These are phyloP conservation scores for Hormiphora californensis DNA, from an alignment of 37 sponge, comb jelly and placozoan species.

Conservation along the genomic window DNA sequence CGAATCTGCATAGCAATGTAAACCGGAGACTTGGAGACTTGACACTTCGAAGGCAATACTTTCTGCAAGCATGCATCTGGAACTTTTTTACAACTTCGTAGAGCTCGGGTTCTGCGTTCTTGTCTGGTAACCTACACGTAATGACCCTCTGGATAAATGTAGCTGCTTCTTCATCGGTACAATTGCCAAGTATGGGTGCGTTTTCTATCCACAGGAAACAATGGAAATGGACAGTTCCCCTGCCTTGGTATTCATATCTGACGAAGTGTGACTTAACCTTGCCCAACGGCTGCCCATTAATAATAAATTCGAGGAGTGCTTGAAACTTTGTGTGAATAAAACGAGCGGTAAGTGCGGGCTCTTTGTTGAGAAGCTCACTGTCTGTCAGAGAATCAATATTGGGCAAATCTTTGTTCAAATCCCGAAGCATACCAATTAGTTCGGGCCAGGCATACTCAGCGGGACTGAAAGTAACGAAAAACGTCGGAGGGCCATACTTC, in stretches of 20 bases:
- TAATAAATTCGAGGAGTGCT: neutral
- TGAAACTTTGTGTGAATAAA: neutral
- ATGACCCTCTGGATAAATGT: neutral
- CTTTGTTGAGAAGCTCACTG: neutral
- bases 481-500: conserved; percentile 6
- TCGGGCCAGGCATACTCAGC: neutral
- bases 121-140: neutral
- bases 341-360: neutral
- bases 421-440: neutral
- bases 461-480: neutral
- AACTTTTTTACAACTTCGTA: neutral
- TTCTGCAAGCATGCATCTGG: neutral
- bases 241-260: conserved; percentile 9
- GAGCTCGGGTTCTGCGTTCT: neutral
- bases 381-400: conserved; percentile 14
- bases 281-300: neutral
- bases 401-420: neutral
- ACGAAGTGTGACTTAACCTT: neutral
- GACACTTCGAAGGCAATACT: neutral
- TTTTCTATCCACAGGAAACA: conserved; percentile 6
- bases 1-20: neutral
- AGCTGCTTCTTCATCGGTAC: neutral
- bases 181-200: neutral
- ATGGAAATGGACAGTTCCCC: conserved; percentile 5
- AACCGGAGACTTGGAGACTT: neutral